Percentiles rank a stretch among this genome's conserved stretches.
phyloP scores from a whole-genome alignment of 2,888 invertebrate species.

The Druceiella hillmani region DNA sequence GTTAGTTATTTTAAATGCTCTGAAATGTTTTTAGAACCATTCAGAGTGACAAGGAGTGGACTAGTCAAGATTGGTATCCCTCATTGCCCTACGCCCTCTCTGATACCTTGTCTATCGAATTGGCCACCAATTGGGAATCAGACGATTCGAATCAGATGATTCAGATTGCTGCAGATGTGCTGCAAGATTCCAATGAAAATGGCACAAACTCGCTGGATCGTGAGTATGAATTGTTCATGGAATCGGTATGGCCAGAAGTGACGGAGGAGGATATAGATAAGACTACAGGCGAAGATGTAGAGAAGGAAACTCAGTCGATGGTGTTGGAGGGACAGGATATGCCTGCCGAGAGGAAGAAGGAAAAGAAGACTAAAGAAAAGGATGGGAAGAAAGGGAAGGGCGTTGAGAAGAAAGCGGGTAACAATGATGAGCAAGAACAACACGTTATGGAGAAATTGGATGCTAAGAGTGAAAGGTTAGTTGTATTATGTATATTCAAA shows the following conservation, averaged over 20 bases:
- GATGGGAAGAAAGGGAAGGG: conserved; percentile 30
- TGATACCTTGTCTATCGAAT: conserved; percentile 26
- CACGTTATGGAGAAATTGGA: conserved; percentile 2
- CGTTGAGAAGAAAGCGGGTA: conserved; percentile 26
- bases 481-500: too few relatives aligned
- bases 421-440: conserved; percentile 7
- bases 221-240: conserved; percentile 34
- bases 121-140: conserved; percentile 36
- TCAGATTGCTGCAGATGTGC: background rate
- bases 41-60: too few relatives aligned
- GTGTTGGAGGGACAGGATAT: too few relatives aligned
- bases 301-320: too few relatives aligned
- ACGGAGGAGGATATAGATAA: conserved; percentile 20
- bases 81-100: conserved; percentile 26
- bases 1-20: too few relatives aligned
- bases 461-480: conserved; percentile 1
- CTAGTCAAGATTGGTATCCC: conserved; percentile 36
- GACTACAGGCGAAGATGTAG: too few relatives aligned
- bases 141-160: conserved; percentile 15
- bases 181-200: background rate
- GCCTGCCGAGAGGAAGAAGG: too few relatives aligned
- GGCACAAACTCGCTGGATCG: conserved; percentile 13
- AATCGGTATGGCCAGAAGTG: conserved; percentile 42
- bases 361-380: conserved; percentile 30
- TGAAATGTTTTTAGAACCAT: too few relatives aligned